Evolutionary conservation across 2,888 invertebrate genomes (phyloP).

Genomic region (Megaustenia siamemsis): DNA sequence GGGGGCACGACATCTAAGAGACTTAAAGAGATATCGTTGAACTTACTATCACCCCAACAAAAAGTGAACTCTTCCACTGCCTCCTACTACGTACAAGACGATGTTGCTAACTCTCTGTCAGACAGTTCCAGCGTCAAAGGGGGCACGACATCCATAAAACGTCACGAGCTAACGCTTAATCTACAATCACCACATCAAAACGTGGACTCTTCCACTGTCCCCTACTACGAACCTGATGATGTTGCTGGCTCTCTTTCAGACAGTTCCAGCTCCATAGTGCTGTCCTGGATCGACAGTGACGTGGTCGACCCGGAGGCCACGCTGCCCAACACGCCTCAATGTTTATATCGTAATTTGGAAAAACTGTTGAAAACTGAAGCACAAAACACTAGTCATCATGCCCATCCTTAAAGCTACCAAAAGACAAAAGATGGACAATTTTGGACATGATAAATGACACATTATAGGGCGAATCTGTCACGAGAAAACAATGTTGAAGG

Average conservation of each 20-base stretch:
- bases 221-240: not conserved
- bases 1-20: too few relatives aligned
- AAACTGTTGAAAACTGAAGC: not conserved
- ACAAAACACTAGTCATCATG: too few relatives aligned
- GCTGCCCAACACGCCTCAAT: not conserved
- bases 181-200: not conserved
- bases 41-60: too few relatives aligned
- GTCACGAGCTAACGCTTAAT: not conserved
- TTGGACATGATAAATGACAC: too few relatives aligned
- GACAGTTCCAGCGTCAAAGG: not conserved
- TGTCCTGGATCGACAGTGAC: constrained; percentile 1
- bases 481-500: too few relatives aligned
- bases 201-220: not conserved
- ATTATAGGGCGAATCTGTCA: too few relatives aligned
- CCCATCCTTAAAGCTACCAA: too few relatives aligned
- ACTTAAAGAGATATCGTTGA: too few relatives aligned
- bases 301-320: not conserved
- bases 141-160: not conserved
- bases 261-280: not conserved
- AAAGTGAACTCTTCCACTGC: too few relatives aligned
- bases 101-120: too few relatives aligned
- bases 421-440: too few relatives aligned
- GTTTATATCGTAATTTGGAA: not conserved
- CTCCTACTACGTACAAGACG: too few relatives aligned
- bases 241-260: not conserved